phyloP scores from a whole-genome alignment of 35 echinoderm and acorn worm species.

The Lytechinus variegatus region DNA sequence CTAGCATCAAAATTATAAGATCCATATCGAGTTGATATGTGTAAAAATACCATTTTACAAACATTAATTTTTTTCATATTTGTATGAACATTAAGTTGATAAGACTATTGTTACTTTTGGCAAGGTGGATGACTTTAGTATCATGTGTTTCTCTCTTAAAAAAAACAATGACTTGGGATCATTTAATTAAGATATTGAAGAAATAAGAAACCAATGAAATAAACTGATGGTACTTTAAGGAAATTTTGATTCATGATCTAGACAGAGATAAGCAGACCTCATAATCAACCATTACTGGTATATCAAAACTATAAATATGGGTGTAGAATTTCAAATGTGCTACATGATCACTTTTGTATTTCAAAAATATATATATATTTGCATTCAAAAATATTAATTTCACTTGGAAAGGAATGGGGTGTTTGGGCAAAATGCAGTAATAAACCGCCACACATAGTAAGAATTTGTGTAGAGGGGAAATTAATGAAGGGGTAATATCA shows the following conservation, averaged over 20 bases:
- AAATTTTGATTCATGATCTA: neutral
- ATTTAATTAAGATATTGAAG: neutral
- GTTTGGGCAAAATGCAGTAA: too few species aligned
- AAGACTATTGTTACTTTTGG: neutral
- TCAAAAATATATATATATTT: neutral
- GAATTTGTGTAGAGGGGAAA: neutral
- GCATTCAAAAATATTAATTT: neutral
- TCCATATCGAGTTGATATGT: neutral
- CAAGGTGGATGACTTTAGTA: neutral
- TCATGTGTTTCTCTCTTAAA: neutral
- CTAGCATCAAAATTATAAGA: neutral
- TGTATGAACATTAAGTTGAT: neutral
- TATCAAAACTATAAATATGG: neutral
- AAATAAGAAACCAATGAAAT: neutral
- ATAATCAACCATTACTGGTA: neutral
- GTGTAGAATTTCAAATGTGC: neutral
- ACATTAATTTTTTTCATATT: too few species aligned
- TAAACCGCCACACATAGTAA: neutral
- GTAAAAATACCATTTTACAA: neutral
- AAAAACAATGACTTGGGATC: neutral
- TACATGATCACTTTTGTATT: neutral
- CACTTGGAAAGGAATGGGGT: neutral
- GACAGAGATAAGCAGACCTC: neutral
- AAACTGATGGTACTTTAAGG: neutral
- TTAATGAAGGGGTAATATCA: neutral